phyloP scores from a whole-genome alignment of 2,888 invertebrate species.

The Lithophane ornitopus region DNA sequence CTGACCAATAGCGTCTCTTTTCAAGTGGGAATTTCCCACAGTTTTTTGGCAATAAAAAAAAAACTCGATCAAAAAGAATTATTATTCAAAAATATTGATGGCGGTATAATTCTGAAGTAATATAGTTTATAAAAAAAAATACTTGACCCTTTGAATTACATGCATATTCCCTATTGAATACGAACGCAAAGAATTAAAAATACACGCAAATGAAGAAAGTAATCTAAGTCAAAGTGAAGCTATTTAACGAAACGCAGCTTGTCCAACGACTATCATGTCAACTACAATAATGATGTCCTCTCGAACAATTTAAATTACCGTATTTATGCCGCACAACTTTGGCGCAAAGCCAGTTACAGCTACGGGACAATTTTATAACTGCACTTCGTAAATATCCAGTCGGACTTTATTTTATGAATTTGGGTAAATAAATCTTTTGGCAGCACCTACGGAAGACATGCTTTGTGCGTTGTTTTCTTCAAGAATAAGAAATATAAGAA shows the following conservation, averaged over 20 bases:
- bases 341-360: slow-evolving; percentile 50
- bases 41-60: too few relatives aligned
- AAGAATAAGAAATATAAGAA: not conserved
- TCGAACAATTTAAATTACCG: slow-evolving; percentile 48
- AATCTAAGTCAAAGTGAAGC: not conserved
- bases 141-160: too few relatives aligned
- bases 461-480: slow-evolving; percentile 28
- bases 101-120: too few relatives aligned
- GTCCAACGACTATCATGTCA: slow-evolving; percentile 26
- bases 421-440: slow-evolving; percentile 18
- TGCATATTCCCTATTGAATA: too few relatives aligned
- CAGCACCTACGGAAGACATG: slow-evolving; percentile 8
- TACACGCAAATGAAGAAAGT: not conserved
- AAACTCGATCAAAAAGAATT: too few relatives aligned
- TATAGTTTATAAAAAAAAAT: too few relatives aligned
- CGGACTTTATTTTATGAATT: slow-evolving; percentile 41
- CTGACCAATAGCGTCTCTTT: too few relatives aligned
- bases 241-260: not conserved
- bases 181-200: not conserved
- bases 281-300: slow-evolving; percentile 32
- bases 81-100: too few relatives aligned
- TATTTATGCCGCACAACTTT: slow-evolving; percentile 27
- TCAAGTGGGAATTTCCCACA: too few relatives aligned
- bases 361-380: slow-evolving; percentile 54
- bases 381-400: slow-evolving; percentile 29